Percentiles rank a stretch among this genome's conserved stretches.
These are phyloP conservation scores for Procavia capensis DNA, from an alignment of 2,113 vertebrate genomes.

Conservation along the genomic window DNA sequence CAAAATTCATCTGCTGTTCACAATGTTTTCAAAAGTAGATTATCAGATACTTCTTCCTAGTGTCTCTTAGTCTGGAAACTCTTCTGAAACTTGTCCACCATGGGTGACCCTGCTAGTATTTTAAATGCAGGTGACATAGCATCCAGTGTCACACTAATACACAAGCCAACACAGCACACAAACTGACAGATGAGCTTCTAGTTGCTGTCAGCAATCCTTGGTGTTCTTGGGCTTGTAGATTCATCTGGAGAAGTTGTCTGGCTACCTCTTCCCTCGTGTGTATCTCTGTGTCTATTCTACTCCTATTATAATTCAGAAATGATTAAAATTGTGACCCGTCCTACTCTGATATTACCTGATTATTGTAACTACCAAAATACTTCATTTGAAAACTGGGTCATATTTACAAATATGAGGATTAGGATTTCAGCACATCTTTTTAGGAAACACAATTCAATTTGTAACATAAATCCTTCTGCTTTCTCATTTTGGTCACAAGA, in stretches of 20 bases:
- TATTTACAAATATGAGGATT: not conserved
- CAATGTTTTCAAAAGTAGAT: too few species aligned
- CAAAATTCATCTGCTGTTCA: too few species aligned
- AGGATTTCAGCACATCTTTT: not conserved
- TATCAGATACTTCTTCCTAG: too few species aligned
- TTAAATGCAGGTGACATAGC: too few species aligned
- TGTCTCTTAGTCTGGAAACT: too few species aligned
- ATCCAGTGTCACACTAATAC: too few species aligned
- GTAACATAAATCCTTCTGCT: not conserved
- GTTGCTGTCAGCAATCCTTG: not conserved
- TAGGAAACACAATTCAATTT: not conserved
- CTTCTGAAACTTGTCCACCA: too few species aligned
- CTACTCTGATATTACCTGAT: not conserved
- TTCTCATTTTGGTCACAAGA: not conserved
- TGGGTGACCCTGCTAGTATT: too few species aligned
- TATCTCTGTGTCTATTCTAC: not conserved
- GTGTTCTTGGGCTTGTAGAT: not conserved
- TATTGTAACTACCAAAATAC: not conserved
- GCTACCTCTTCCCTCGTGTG: not conserved
- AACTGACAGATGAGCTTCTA: not conserved
- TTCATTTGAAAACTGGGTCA: not conserved
- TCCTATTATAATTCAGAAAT: not conserved
- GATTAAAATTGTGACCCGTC: not conserved
- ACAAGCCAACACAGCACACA: too few species aligned
- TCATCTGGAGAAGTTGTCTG: not conserved